phyloP scores from a whole-genome alignment of 2,797 vertebrate genomes.

The Pseudopleuronectes americanus region DNA sequence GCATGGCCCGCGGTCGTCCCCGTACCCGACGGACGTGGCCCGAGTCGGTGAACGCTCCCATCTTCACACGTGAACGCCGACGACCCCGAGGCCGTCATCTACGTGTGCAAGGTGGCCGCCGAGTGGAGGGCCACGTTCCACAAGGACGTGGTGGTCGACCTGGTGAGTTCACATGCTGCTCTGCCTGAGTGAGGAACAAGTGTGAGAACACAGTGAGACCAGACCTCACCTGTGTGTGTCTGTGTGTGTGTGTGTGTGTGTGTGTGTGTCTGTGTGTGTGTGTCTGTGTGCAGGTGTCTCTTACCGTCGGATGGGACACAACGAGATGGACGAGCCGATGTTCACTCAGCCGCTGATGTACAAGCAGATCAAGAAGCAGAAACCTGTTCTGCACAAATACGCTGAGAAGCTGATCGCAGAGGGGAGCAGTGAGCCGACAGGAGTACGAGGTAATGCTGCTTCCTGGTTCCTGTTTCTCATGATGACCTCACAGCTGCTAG shows the following conservation, averaged over 20 bases:
- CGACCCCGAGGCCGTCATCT: conserved; percentile 94
- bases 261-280: too few relatives aligned
- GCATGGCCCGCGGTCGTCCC: conserved; percentile 94
- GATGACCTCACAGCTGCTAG: not conserved
- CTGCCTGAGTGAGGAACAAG: not conserved
- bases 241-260: too few relatives aligned
- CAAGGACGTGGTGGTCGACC: conserved; percentile 95
- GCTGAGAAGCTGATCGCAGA: conserved; percentile 90
- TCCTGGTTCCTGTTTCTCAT: too few relatives aligned
- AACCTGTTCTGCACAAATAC: conserved; percentile 90
- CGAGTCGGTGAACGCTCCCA: conserved; percentile 96
- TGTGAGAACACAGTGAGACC: too few relatives aligned
- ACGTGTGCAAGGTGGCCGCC: conserved; percentile 94
- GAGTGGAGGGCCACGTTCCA: conserved; percentile 96
- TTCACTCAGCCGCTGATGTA: conserved; percentile 97
- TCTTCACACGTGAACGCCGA: conserved; percentile 97
- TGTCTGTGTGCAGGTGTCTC: conserved; percentile 76
- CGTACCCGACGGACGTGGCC: conserved; percentile 93
- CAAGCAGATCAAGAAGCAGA: conserved; percentile 96
- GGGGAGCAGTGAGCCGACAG: conserved; percentile 87
- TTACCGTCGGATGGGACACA: conserved; percentile 93
- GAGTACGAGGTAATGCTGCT: conserved; percentile 97
- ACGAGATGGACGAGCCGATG: conserved; percentile 97
- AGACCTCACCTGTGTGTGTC: not conserved
- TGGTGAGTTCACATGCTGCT: conserved; percentile 79